Evolutionary conservation across 2,797 vertebrate species (phyloP).

Genomic region (Dendrocincla fuliginosa): DNA sequence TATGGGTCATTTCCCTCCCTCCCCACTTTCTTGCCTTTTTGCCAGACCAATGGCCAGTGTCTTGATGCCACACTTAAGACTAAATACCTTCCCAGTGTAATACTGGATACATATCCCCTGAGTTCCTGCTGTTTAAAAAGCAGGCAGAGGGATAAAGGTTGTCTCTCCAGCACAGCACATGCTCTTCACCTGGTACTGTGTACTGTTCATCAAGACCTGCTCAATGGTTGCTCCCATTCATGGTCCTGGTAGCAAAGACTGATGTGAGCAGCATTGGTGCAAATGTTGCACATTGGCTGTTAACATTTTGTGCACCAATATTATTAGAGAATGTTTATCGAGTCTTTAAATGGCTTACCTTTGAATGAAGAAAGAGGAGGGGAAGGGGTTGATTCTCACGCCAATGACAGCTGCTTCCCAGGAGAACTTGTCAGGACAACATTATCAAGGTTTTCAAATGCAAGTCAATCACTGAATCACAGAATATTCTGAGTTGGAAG

Average conservation of each 20-base stretch:
- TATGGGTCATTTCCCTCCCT: background rate
- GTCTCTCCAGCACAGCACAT: background rate
- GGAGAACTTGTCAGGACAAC: background rate
- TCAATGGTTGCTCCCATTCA: background rate
- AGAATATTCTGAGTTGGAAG: background rate
- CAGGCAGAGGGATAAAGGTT: background rate
- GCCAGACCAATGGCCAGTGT: background rate
- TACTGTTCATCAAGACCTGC: background rate
- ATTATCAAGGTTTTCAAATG: rapidly evolving
- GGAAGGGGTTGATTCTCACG: rapidly evolving
- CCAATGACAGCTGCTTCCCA: background rate
- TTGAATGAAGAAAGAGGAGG: background rate
- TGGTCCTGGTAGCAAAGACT: too few relatives aligned
- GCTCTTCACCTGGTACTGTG: background rate
- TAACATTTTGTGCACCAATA: background rate
- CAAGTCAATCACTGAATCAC: background rate
- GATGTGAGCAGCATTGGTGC: background rate
- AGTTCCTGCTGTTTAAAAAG: background rate
- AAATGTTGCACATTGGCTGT: background rate
- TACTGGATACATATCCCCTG: background rate
- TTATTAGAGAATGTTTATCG: background rate
- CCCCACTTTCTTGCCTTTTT: background rate
- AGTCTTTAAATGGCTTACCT: background rate
- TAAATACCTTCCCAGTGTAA: background rate
- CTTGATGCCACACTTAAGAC: background rate